Evolutionary conservation across 92 coral and sea anemone species (phyloP).

Genomic region (Muricea muricata): DNA sequence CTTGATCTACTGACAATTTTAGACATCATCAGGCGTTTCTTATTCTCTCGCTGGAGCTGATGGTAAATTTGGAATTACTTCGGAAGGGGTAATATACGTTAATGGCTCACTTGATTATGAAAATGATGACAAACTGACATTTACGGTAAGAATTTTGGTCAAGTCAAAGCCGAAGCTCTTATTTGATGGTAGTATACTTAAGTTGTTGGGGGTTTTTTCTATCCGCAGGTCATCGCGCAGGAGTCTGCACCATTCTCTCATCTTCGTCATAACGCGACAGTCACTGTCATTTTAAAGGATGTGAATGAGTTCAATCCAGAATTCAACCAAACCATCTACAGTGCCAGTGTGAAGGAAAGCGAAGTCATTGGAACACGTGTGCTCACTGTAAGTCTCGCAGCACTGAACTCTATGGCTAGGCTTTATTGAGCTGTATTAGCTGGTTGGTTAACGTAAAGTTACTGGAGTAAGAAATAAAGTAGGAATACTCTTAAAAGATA

Average conservation of each 20-base stretch:
- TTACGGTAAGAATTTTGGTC: neutral
- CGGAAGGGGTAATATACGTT: slow-evolving; percentile 14
- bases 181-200: neutral
- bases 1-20: neutral
- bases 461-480: too few relatives aligned
- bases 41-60: slow-evolving; percentile 26
- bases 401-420: too few relatives aligned
- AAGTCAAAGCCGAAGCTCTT: neutral
- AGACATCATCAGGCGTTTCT: neutral
- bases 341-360: slow-evolving; percentile 68
- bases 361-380: slow-evolving; percentile 62
- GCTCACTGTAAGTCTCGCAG: slow-evolving; percentile 2
- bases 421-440: too few relatives aligned
- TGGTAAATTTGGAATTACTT: slow-evolving; percentile 25
- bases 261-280: slow-evolving; percentile 47
- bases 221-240: neutral
- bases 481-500: too few relatives aligned
- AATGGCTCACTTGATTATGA: slow-evolving; percentile 36
- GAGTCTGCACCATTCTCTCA: neutral
- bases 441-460: too few relatives aligned
- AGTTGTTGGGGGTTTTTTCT: too few relatives aligned
- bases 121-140: neutral
- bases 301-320: slow-evolving; percentile 73
- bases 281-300: slow-evolving; percentile 62
- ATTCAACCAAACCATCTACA: slow-evolving; percentile 71